Conservation (phyloP, 2,888 invertebrate genomes). For the Belgica antarctica region DNA sequence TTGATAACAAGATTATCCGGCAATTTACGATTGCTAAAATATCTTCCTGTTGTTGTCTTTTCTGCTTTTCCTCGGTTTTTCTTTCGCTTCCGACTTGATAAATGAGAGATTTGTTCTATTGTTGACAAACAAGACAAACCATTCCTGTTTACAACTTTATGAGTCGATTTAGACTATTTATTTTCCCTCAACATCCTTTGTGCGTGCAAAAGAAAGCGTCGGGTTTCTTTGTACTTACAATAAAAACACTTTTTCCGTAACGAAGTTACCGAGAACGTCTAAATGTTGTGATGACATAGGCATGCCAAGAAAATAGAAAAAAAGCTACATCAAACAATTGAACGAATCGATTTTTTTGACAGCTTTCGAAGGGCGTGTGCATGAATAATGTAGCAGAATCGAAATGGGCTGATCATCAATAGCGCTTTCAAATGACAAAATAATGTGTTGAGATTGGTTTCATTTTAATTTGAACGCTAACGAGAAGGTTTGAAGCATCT, state of each 20-base stretch:
- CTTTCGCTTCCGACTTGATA: not conserved
- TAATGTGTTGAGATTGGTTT: too few species aligned
- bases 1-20: slow-evolving; percentile 23
- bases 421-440: too few species aligned
- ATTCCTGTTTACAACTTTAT: slow-evolving; percentile 11
- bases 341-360: not conserved
- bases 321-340: too few species aligned
- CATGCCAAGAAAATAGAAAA: not conserved
- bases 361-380: too few species aligned
- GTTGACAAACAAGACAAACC: not conserved
- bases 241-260: too few species aligned
- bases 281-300: not conserved
- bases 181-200: not conserved
- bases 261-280: too few species aligned
- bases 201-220: not conserved
- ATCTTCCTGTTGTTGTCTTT: not conserved
- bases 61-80: not conserved
- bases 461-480: too few species aligned
- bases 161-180: slow-evolving; percentile 5
- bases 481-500: too few species aligned
- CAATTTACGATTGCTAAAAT: slow-evolving; percentile 18
- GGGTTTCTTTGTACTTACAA: not conserved
- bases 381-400: too few species aligned
- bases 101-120: slow-evolving; percentile 22
- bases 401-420: too few species aligned